A percentile compares a stretch with the other conserved stretches of the same genome.
phyloP scores from a whole-genome alignment of 2,888 invertebrate species.

The Linnaemya vulpina region DNA sequence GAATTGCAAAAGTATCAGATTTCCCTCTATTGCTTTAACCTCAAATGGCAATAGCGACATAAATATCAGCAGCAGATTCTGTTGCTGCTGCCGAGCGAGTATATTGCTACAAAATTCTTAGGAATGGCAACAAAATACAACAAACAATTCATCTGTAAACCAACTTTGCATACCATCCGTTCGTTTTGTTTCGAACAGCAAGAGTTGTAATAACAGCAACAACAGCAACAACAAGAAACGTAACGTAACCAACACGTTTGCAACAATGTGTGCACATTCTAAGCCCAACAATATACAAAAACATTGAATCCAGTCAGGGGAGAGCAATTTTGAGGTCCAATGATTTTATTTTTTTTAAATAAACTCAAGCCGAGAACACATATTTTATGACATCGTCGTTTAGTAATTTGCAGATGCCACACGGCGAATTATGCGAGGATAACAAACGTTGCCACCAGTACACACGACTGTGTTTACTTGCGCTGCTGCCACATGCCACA shows the following conservation, averaged over 20 bases:
- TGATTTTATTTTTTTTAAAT: background rate
- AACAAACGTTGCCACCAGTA: no score
- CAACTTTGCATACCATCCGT: constrained; percentile 61
- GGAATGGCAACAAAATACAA: constrained; percentile 33
- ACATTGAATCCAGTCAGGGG: constrained; percentile 23
- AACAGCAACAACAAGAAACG: constrained; percentile 8
- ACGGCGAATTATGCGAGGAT: no score
- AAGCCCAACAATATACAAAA: constrained; percentile 11
- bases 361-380: no score
- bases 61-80: constrained; percentile 27
- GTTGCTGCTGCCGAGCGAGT: background rate
- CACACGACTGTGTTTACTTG: no score
- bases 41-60: constrained; percentile 61
- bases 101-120: background rate
- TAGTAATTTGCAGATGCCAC: no score
- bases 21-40: constrained; percentile 67
- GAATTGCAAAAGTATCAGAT: constrained; percentile 58
- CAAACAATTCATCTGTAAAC: constrained; percentile 56
- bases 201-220: constrained; percentile 7
- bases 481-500: no score
- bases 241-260: background rate
- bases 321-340: background rate
- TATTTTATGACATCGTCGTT: no score
- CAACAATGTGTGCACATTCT: background rate
- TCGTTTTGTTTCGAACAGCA: constrained; percentile 21